These are phyloP conservation scores for Mionectes olivaceus DNA, from an alignment of 2,797 vertebrate species.

Conservation along the genomic window DNA sequence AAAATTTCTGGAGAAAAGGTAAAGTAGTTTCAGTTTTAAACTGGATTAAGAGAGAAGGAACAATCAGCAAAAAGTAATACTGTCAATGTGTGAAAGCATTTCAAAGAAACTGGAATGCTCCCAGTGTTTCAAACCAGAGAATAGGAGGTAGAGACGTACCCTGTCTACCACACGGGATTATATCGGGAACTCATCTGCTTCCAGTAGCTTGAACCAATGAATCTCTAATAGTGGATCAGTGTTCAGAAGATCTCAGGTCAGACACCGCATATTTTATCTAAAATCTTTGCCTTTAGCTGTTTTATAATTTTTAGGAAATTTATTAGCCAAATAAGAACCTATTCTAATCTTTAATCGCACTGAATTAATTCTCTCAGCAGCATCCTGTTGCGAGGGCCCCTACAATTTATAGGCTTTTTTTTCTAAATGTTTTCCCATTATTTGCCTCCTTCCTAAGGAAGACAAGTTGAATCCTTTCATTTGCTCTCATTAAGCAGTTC, in stretches of 20 bases:
- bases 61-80: not conserved
- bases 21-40: not conserved
- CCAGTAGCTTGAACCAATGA: constrained; percentile 29
- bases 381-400: constrained; percentile 8
- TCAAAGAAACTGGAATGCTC: not conserved
- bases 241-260: constrained; percentile 43
- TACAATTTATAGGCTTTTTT: not conserved
- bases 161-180: not conserved
- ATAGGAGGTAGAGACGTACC: not conserved
- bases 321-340: constrained; percentile 53
- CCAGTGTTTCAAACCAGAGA: not conserved
- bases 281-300: constrained; percentile 47
- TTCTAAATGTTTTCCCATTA: not conserved
- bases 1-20: not conserved
- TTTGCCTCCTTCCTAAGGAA: constrained; percentile 16
- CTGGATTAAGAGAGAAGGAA: not conserved
- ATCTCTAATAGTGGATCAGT: constrained; percentile 42
- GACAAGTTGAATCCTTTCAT: not conserved
- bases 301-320: constrained; percentile 59
- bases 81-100: not conserved
- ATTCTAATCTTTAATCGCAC: constrained; percentile 47
- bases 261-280: constrained; percentile 32
- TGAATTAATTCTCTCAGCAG: constrained; percentile 45
- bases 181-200: not conserved
- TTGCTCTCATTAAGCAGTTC: not conserved